Evolutionary conservation across 2,888 invertebrate species (phyloP).

Genomic region (Teleogryllus oceanicus): DNA sequence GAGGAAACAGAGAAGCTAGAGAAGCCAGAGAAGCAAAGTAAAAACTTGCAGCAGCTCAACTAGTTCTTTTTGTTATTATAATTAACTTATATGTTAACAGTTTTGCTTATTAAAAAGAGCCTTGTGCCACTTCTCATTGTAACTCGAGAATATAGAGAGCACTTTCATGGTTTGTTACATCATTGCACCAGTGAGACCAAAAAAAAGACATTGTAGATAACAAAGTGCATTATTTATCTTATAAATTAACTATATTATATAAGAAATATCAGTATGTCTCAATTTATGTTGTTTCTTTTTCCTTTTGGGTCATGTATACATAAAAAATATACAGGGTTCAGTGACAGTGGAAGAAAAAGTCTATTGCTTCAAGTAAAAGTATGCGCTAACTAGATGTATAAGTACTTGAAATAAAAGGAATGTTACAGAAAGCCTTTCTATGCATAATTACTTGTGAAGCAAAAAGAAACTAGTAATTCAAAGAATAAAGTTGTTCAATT

Average conservation of each 20-base stretch:
- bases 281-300: no score
- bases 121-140: background rate
- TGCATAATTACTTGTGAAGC: background rate
- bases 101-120: slow-evolving; percentile 22
- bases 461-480: background rate
- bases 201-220: background rate
- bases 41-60: background rate
- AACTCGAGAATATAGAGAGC: background rate
- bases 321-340: background rate
- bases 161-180: background rate
- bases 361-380: background rate
- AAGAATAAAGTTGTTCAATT: background rate
- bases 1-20: slow-evolving; percentile 27
- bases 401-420: background rate
- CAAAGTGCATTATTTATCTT: background rate
- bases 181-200: background rate
- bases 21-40: slow-evolving; percentile 12
- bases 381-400: background rate
- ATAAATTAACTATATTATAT: no score
- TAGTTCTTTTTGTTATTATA: slow-evolving; percentile 24
- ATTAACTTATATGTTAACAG: background rate
- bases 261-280: no score
- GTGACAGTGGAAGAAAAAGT: background rate
- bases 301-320: background rate
- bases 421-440: background rate